These are phyloP conservation scores for Bedellia somnulentella DNA, from an alignment of 2,888 invertebrate genomes.

Conservation along the genomic window DNA sequence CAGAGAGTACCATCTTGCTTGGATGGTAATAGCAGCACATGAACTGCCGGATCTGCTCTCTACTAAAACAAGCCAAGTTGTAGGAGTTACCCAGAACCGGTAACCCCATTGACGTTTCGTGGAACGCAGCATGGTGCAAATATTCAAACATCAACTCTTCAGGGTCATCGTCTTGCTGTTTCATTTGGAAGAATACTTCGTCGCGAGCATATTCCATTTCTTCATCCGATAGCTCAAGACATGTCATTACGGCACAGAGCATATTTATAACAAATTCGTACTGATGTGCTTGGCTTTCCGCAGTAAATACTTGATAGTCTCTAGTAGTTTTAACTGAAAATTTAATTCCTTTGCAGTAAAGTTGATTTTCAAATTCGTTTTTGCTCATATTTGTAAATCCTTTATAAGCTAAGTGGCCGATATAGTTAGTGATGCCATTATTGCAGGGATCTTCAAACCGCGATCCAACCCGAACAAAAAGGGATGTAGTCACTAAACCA, in stretches of 20 bases:
- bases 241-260: conserved; percentile 19
- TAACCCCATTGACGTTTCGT: conserved; percentile 39
- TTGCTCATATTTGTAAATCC: conserved; percentile 18
- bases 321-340: conserved; percentile 22
- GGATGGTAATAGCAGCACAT: conserved; percentile 25
- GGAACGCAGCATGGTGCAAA: conserved; percentile 47
- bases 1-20: conserved; percentile 69
- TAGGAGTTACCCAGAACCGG: conserved; percentile 65
- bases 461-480: conserved; percentile 28
- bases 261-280: conserved; percentile 14
- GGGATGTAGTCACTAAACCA: conserved; percentile 19
- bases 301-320: conserved; percentile 29
- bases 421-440: conserved; percentile 35
- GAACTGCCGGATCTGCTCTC: conserved; percentile 16
- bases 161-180: conserved; percentile 28
- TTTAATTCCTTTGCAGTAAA: conserved; percentile 16
- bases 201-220: conserved; percentile 23
- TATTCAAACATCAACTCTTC: conserved; percentile 40
- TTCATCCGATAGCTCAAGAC: conserved; percentile 17
- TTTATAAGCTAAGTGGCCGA: conserved; percentile 36
- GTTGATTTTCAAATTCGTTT: conserved; percentile 14
- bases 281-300: conserved; percentile 13
- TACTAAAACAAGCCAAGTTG: conserved; percentile 62
- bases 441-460: conserved; percentile 24
- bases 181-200: conserved; percentile 25